A percentile compares a stretch with the other conserved stretches of the same genome.
phyloP scores from a whole-genome alignment of 2,888 invertebrate species.

The Tridacna gigas region DNA sequence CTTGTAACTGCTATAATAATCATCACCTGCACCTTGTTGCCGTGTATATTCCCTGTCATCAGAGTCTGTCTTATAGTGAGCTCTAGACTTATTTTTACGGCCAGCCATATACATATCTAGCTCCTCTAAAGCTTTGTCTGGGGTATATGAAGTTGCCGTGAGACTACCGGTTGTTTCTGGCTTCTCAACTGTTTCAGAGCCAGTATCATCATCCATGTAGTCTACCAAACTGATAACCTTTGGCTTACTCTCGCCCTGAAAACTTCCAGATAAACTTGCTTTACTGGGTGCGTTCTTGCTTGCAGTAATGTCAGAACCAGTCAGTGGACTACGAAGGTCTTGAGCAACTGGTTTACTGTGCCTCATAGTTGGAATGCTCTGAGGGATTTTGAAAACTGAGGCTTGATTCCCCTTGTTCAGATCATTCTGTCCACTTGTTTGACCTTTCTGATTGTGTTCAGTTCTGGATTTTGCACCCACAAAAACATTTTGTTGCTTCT shows the following conservation, averaged over 20 bases:
- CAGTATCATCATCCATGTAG: conserved; percentile 18
- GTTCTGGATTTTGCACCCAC: conserved; percentile 37
- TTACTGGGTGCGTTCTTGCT: not conserved
- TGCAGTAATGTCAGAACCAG: not conserved
- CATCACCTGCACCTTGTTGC: not conserved
- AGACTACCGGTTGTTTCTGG: not conserved
- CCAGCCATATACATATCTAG: conserved; percentile 40
- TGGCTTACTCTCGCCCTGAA: not conserved
- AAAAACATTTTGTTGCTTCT: conserved; percentile 37
- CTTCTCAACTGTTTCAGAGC: not conserved
- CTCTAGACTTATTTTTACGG: not conserved
- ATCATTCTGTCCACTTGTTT: conserved; percentile 19
- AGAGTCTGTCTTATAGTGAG: not conserved
- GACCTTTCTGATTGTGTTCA: conserved; percentile 50
- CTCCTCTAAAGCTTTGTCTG: conserved; percentile 51
- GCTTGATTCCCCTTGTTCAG: not conserved
- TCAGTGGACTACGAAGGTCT: not conserved
- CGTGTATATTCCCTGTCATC: not conserved
- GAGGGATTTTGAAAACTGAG: conserved; percentile 32
- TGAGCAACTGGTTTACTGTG: not conserved
- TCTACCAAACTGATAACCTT: conserved; percentile 12
- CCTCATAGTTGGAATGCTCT: not conserved
- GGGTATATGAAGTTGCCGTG: not conserved
- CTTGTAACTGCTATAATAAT: not conserved
- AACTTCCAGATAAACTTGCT: not conserved